phyloP scores from a whole-genome alignment of 2,888 invertebrate species.

The Agonopterix heracliana region DNA sequence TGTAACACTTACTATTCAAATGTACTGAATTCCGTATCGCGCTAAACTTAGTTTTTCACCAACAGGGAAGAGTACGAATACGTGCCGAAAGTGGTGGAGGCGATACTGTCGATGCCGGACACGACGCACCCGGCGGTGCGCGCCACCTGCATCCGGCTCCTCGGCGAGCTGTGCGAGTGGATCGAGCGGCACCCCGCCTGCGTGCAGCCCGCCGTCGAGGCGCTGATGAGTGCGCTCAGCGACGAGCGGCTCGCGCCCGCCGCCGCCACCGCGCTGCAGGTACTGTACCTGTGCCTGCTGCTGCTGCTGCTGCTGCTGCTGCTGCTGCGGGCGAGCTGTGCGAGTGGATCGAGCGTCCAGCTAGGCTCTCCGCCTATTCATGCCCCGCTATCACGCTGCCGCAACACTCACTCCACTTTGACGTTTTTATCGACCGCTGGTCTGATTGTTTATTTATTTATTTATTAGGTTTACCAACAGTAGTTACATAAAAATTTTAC shows the following conservation, averaged over 20 bases:
- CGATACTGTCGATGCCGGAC: constrained; percentile 89
- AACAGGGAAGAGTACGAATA: constrained; percentile 91
- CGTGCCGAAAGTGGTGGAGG: constrained; percentile 94
- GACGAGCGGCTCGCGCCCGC: constrained; percentile 85
- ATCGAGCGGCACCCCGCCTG: constrained; percentile 90
- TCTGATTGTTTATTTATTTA: no score
- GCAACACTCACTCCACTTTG: no score
- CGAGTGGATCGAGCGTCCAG: constrained; percentile 85
- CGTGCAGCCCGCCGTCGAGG: constrained; percentile 86
- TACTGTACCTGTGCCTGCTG: constrained; percentile 11
- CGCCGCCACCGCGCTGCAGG: constrained; percentile 89
- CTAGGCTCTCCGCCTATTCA: not conserved
- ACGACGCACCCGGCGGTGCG: constrained; percentile 91
- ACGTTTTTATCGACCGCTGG: no score
- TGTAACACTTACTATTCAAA: no score
- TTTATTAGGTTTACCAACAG: no score
- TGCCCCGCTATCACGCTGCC: no score
- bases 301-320: no score
- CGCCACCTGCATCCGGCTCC: constrained; percentile 89
- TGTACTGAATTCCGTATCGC: no score
- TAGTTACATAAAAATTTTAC: no score
- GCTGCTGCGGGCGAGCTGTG: constrained; percentile 94
- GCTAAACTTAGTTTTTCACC: no score
- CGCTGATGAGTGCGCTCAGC: constrained; percentile 77
- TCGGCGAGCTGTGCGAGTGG: constrained; percentile 97